Base-by-base conservation (phyloP, 2,888 invertebrate species). In the Panzeria rudis region DNA sequence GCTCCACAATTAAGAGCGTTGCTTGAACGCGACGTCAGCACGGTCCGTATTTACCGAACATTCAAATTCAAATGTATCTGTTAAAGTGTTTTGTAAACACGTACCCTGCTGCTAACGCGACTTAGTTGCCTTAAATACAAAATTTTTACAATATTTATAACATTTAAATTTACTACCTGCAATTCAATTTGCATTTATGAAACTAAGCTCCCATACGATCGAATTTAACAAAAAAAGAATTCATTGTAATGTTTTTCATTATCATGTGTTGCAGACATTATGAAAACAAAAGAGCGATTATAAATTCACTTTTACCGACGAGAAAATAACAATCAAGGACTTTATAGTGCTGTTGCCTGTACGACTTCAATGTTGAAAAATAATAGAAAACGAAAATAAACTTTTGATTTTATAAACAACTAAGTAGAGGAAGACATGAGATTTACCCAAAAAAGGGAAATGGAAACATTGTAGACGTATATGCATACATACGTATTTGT, bases 371-470 rank as follows among this genome's bases (percentile, higher is more conserved):
- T 44, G 13, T n/a, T 2, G 44, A 44, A 52, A 52, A 20, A 52
- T 52, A 7, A 23, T 23, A 23, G 23, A 52, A 52, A 20, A 52
- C 9, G 50, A 52, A 52, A 52, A 52, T 11, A 52, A 52, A 23
- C 50, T 52, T 52, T 52, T 52, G 50, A 52, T 52, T 52, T 52
- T 52, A 52, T 52, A 11, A 20, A 47, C 47, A 47, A 17, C 6
- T 8, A 17, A 47, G 47, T 17, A 47, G 47, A 8, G 8, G 47
- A 47, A 47, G 47, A 23, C 23, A 17, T 52, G 23, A 3, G 2
- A 20, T 3, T 23, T 3, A 23, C 11, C 3, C 3, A 23, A 23
- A 20, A 23, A 5, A 52, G 13, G 3, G 9, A 52, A 52, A 23
- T 8, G 20, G 6, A 50, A 50, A 9, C 2, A 9, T 20, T 50